phyloP scores from a whole-genome alignment of 2,888 invertebrate genomes.

The Carpatolechia fugitivella region DNA sequence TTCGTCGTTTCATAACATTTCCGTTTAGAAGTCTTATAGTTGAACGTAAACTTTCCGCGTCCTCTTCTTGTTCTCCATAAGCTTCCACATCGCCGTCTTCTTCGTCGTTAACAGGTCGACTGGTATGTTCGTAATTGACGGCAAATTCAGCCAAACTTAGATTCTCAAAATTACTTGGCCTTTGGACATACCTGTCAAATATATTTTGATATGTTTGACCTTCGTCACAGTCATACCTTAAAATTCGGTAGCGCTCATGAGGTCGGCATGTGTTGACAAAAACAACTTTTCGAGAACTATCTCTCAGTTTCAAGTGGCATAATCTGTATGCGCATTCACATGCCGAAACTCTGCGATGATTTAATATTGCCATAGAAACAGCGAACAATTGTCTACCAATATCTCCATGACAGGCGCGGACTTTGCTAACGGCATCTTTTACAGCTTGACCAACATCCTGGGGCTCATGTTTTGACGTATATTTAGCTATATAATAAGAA shows the following conservation, averaged over 20 bases:
- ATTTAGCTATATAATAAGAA: constrained; percentile 19
- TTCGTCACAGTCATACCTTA: constrained; percentile 2
- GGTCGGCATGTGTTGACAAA: constrained; percentile 6
- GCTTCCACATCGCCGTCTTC: constrained; percentile 6
- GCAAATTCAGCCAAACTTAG: constrained; percentile 12
- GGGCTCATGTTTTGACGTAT: not conserved
- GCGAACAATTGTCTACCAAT: constrained; percentile 11
- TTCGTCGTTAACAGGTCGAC: not conserved
- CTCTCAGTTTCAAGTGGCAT: constrained; percentile 16
- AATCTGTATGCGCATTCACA: constrained; percentile 25
- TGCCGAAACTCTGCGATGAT: constrained; percentile 19
- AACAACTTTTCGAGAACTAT: constrained; percentile 13
- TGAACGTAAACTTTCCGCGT: not conserved
- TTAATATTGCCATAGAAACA: constrained; percentile 14
- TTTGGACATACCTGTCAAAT: constrained; percentile 8
- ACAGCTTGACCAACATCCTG: not conserved
- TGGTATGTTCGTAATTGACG: constrained; percentile 2
- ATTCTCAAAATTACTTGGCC: constrained; percentile 5
- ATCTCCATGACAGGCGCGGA: not conserved
- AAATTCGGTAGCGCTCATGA: constrained; percentile 4
- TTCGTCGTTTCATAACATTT: constrained; percentile 1
- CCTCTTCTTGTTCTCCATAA: constrained; percentile 2
- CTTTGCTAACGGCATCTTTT: not conserved
- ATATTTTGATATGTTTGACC: constrained; percentile 7
- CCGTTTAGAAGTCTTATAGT: constrained; percentile 3